A percentile compares a stretch with the other conserved stretches of the same genome.
phyloP scores from a whole-genome alignment of 2,113 vertebrate species.

The Erythrocercus mccallii region DNA sequence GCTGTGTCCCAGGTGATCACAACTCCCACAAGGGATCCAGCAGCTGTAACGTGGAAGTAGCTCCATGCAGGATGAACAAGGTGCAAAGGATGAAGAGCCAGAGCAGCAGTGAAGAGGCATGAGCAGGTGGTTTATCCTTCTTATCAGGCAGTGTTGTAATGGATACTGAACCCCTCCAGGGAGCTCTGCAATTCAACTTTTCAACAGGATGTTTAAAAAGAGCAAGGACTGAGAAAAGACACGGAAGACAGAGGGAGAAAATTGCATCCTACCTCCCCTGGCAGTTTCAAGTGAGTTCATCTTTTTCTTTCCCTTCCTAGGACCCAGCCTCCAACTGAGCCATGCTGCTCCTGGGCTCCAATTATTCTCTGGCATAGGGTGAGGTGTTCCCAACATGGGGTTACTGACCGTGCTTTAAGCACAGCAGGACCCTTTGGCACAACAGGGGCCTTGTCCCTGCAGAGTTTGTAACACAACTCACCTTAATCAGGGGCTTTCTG shows the following conservation, averaged over 20 bases:
- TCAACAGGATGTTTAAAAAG: not conserved
- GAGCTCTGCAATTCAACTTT: not conserved
- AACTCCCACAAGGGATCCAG: not conserved
- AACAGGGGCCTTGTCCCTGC: not conserved
- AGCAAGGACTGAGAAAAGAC: not conserved
- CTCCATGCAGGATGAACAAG: not conserved
- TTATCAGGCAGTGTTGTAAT: not conserved
- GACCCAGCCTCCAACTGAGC: accelerated
- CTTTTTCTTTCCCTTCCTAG: not conserved
- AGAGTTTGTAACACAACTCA: not conserved
- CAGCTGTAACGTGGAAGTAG: accelerated
- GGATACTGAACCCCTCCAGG: not conserved
- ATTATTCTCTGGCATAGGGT: not conserved
- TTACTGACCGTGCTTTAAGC: not conserved
- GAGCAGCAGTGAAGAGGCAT: not conserved
- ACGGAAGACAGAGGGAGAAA: not conserved
- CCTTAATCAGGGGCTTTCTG: not conserved
- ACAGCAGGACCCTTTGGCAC: not conserved
- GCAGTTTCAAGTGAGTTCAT: not conserved
- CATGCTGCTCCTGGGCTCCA: not conserved
- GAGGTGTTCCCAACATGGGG: accelerated
- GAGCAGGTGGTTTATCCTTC: not conserved
- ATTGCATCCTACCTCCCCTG: not conserved
- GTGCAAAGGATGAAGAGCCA: not conserved
- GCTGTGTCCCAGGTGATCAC: not conserved